phyloP scores from a whole-genome alignment of 2,797 vertebrate species.

The Pelodytes ibericus region DNA sequence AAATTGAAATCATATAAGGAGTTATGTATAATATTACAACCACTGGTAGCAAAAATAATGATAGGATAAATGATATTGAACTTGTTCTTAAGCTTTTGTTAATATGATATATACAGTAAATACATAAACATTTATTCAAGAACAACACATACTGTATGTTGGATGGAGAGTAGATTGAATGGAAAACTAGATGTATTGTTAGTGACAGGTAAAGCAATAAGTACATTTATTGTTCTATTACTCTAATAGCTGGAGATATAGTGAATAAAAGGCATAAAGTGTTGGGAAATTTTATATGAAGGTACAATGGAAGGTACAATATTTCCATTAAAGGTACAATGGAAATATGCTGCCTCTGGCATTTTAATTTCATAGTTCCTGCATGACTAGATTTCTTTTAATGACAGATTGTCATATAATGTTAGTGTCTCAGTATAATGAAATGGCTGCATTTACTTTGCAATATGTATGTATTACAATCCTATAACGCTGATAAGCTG shows the following conservation, averaged over 20 bases:
- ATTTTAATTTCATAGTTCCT: not conserved
- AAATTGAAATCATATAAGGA: not conserved
- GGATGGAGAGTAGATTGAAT: too few species aligned
- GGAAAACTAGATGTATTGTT: too few species aligned
- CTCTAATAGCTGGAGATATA: not conserved
- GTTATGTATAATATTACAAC: not conserved
- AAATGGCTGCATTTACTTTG: not conserved
- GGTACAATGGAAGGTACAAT: conserved; percentile 11
- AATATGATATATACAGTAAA: too few species aligned
- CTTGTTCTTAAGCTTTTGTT: too few species aligned
- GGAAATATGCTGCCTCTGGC: conserved; percentile 1
- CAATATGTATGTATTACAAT: not conserved
- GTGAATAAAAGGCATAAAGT: not conserved
- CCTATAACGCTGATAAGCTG: too few species aligned
- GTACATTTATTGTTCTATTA: not conserved
- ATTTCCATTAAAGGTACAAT: conserved; percentile 25
- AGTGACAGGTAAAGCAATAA: not conserved
- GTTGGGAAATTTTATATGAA: not conserved
- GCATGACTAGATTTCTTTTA: conserved; percentile 5
- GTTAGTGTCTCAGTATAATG: not conserved
- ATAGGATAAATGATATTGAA: too few species aligned
- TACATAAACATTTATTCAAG: too few species aligned
- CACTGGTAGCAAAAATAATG: not conserved
- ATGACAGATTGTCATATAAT: not conserved
- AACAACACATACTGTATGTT: too few species aligned